Evolutionary conservation across 2,113 vertebrate species (phyloP).

Genomic region (Callocephalon fimbriatum): DNA sequence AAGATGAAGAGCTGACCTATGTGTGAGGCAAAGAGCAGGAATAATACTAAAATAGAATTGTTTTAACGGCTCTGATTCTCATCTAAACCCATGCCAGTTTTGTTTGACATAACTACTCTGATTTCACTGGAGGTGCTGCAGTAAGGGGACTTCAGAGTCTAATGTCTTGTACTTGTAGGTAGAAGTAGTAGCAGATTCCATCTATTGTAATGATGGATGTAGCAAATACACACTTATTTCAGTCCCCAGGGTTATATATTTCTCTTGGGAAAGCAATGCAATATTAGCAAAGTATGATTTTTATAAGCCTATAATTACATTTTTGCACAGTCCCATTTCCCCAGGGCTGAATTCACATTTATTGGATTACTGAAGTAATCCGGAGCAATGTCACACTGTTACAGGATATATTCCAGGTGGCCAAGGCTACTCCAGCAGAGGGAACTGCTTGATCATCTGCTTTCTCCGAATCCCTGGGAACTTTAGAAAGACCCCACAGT

Average conservation of each 20-base stretch:
- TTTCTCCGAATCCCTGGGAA: neutral
- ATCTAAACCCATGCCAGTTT: neutral
- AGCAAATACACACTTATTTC: neutral
- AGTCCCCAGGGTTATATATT: neutral
- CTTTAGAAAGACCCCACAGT: neutral
- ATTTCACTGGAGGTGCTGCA: neutral
- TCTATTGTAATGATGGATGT: neutral
- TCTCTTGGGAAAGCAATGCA: slow-evolving; percentile 4
- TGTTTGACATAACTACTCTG: neutral
- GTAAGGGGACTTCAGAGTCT: neutral
- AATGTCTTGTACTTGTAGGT: neutral
- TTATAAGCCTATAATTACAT: slow-evolving; percentile 46
- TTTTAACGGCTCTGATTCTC: neutral
- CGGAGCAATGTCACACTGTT: neutral
- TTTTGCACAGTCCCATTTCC: slow-evolving; percentile 33
- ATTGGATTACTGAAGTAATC: neutral
- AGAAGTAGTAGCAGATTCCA: neutral
- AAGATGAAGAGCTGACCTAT: neutral
- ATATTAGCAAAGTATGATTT: slow-evolving; percentile 30
- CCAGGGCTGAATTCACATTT: slow-evolving; percentile 9
- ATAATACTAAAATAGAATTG: neutral
- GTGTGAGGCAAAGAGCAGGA: neutral
- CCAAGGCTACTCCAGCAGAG: neutral
- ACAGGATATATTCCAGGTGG: neutral
- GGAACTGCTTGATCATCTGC: neutral